Base-by-base conservation (phyloP, 2,113 vertebrate species). In the Ptyas mucosa region DNA sequence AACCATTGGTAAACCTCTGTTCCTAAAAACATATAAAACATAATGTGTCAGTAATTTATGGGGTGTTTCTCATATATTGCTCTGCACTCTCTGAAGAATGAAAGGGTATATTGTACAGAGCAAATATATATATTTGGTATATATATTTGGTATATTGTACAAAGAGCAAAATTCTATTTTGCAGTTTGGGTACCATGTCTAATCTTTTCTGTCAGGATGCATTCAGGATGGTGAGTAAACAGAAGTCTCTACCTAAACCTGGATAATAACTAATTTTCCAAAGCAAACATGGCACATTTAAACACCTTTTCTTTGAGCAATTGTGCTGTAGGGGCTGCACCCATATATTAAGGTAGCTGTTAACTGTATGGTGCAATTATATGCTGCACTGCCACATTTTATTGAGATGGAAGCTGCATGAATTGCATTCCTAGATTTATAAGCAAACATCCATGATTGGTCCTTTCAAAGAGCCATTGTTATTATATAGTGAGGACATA, bases 331-430 rank as follows among this genome's bases (percentile, higher is more conserved):
- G 39, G 54, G 5, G n/a, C 85, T 87, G 55, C 85, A 92, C 46
- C 91, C 91, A 81, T 81, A 88, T 89, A 89, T 92, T 64, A 92
- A 92, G 39, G 91, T 89, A 88, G 34, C 87, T 92, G 87, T 53
- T 55, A 64, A 92, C 87, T 46, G 61, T 92, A 75, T 92, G 91
- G 91, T 85, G 91, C 91, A 92, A 89, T 92, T 87, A 92, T 92
- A 51, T 92, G 91, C 91, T 92, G 91, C 87, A 92, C 91, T 89
- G 91, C 87, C 91, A 89, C 87, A 92, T 92, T 69, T 88, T 92
- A 89, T 54, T 89, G 87, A 81, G 91, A 92, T 92, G 91, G 61
- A 92, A 53, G 86, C 91, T 89, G 91, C 87, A 89, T 81, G 87
- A 89, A 51, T 92, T 92, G 91, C 91, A 89, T 89, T 89, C 64